Conservation (phyloP, 2,888 invertebrate species). For the Tipula vernalis region DNA sequence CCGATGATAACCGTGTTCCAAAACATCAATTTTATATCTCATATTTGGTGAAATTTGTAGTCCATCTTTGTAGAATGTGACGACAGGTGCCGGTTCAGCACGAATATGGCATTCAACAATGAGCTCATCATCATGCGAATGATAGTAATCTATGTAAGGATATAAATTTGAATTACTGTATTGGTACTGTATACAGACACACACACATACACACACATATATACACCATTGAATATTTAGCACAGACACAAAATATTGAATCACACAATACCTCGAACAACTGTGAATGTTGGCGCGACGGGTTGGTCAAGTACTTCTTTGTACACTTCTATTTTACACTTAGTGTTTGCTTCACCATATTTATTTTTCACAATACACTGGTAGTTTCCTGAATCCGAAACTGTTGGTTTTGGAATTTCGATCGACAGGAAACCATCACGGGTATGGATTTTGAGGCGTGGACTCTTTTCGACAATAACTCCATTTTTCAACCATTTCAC, state of each 20-base stretch:
- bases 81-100: conserved; percentile 31
- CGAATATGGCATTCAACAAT: conserved; percentile 41
- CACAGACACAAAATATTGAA: neutral
- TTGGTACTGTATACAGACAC: neutral
- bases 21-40: conserved; percentile 32
- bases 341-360: conserved; percentile 56
- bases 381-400: conserved; percentile 52
- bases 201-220: neutral
- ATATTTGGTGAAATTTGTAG: conserved; percentile 29
- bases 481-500: conserved; percentile 67
- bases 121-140: conserved; percentile 43
- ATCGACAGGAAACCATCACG: conserved; percentile 46
- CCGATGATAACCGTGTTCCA: conserved; percentile 38
- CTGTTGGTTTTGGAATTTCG: conserved; percentile 44
- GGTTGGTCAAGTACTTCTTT: conserved; percentile 58
- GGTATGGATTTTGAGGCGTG: conserved; percentile 36
- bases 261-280: conserved; percentile 37
- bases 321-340: conserved; percentile 63
- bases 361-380: conserved; percentile 57
- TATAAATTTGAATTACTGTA: neutral
- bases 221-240: neutral
- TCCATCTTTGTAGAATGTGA: conserved; percentile 31
- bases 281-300: conserved; percentile 60
- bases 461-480: conserved; percentile 33
- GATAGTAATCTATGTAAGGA: conserved; percentile 30